Conservation (phyloP, 2,888 invertebrate species). For the Epistrophe grossulariae region DNA sequence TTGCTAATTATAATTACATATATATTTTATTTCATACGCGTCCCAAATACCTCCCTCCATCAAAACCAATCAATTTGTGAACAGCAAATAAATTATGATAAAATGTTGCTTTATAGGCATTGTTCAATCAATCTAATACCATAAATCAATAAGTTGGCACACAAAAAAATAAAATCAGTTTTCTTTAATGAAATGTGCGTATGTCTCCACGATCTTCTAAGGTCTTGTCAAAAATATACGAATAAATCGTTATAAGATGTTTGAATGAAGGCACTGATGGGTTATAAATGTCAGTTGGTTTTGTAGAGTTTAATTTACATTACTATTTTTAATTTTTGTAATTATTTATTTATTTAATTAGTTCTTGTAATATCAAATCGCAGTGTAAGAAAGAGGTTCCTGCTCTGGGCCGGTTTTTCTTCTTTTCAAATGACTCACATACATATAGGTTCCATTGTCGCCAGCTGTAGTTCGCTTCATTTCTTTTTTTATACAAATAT, state of each 20-base stretch:
- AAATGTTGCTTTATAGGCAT: slow-evolving; percentile 45
- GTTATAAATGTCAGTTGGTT: slow-evolving; percentile 15
- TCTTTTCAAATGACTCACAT: slow-evolving; percentile 37
- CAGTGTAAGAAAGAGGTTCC: slow-evolving; percentile 9
- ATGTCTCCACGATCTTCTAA: not conserved
- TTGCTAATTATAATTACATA: slow-evolving; percentile 53
- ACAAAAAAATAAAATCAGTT: not conserved
- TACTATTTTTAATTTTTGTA: not conserved
- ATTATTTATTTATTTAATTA: slow-evolving; percentile 10
- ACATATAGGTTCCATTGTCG: not conserved
- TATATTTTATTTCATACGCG: slow-evolving; percentile 46
- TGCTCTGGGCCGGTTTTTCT: slow-evolving; percentile 39
- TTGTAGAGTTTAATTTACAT: not conserved
- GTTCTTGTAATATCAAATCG: not conserved
- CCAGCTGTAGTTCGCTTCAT: not conserved
- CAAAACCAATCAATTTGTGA: not conserved
- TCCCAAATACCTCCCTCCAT: slow-evolving; percentile 6
- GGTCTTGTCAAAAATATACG: not conserved
- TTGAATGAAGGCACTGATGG: slow-evolving; percentile 2
- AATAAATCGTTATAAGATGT: slow-evolving; percentile 12
- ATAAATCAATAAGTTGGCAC: slow-evolving; percentile 45
- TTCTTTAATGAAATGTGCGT: slow-evolving; percentile 21
- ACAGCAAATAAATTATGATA: slow-evolving; percentile 56
- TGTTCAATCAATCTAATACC: slow-evolving; percentile 52
- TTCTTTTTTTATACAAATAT: slow-evolving; percentile 17